phyloP scores from a whole-genome alignment of 2,888 invertebrate species.

The Crioceris asparagi region DNA sequence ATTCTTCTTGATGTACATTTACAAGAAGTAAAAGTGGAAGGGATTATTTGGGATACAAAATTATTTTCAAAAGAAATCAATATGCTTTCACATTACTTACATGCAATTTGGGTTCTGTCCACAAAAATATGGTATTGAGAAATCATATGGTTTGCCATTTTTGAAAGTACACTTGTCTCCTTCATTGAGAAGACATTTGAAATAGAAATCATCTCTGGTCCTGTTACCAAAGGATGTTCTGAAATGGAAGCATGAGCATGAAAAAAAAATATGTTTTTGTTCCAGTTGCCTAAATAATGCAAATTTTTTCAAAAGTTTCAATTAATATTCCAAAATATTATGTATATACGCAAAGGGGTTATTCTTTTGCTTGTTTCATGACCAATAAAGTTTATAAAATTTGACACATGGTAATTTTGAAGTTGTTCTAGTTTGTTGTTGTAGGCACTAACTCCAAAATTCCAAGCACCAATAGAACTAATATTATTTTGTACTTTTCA shows the following conservation, averaged over 20 bases:
- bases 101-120: constrained; percentile 48
- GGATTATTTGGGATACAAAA: too few relatives aligned
- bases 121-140: constrained; percentile 51
- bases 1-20: too few relatives aligned
- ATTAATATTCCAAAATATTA: neutral
- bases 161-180: constrained; percentile 21
- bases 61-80: constrained; percentile 4
- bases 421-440: too few relatives aligned
- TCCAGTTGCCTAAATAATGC: neutral
- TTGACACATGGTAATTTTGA: too few relatives aligned
- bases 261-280: neutral
- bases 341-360: neutral
- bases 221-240: neutral
- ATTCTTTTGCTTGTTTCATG: too few relatives aligned
- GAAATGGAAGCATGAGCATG: neutral
- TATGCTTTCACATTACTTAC: constrained; percentile 35
- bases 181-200: constrained; percentile 18
- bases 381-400: too few relatives aligned
- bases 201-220: constrained; percentile 1
- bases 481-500: too few relatives aligned
- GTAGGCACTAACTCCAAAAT: too few relatives aligned
- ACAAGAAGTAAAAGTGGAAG: too few relatives aligned
- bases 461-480: too few relatives aligned
- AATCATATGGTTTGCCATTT: constrained; percentile 30
- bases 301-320: neutral